Evolutionary conservation across 1,140 invertebrate species (phyloP), one percentile per base, ranked within the genome.

Genomic region (Monomorium pharaonis): DNA sequence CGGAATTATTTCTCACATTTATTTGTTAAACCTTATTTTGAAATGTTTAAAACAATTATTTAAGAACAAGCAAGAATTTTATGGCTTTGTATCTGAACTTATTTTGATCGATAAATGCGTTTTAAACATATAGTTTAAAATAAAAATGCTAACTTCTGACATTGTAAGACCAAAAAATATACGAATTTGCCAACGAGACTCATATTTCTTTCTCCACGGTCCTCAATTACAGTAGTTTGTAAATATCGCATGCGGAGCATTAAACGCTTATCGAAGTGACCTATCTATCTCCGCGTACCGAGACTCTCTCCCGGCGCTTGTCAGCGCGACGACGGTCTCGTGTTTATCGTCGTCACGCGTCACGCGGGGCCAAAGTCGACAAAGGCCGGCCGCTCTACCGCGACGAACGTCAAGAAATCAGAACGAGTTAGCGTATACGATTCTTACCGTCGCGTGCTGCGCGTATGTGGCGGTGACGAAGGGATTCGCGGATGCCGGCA

Each of bases 381-480:
- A 24, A 3, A 42, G 14, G 4, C 37, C 5, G 33, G 2, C 33
- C 33, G 12, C 12, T 56, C n/a, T 49, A 56, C 37, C 14, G 30
- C 24, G 18, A 16, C 33, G 37, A 37, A 3, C 37, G 30, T 47
- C 7, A 21, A 16, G 37, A 27, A 51, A 16, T 42, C n/a, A n/a
- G n/a, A 47, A 12, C 37, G 37, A 37, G 10, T 7, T 37, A 16
- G 16, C 33, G 9, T 12, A 37, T 47, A 14, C 18, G 56, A 90
- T n/a, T n/a, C 91, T 94, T 88, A 95, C 94, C 92, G 94, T 92
- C 90, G 94, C 92, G 92, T 95, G 94, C 63, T 94, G 94, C 88
- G 94, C 92, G 92, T 95, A 95, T 86, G 93, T 93, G 87, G 94
- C 93, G 86, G 94, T 92, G 90, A 92, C 94, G 89, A 94, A 95